Conservation (phyloP, 2,113 vertebrate genomes). For the Heliornis fulica region DNA sequence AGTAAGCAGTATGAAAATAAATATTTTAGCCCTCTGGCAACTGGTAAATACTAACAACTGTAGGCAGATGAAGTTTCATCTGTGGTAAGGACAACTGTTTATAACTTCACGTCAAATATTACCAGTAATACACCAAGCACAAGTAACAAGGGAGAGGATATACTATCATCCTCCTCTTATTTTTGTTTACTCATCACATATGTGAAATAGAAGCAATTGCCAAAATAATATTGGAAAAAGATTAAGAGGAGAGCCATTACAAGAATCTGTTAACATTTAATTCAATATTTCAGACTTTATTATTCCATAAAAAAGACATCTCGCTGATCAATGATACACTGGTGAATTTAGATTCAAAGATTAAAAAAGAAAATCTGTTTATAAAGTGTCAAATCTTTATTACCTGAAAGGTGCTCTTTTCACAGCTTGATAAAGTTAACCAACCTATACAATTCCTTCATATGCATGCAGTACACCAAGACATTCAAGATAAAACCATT, state of each 20-base stretch:
- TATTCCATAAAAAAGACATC: background rate
- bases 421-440: background rate
- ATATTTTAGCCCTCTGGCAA: background rate
- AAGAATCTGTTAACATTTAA: background rate
- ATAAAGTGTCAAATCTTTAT: background rate
- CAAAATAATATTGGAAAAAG: background rate
- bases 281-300: background rate
- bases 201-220: background rate
- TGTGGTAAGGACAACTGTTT: background rate
- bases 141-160: background rate
- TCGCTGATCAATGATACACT: background rate
- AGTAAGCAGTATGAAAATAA: background rate
- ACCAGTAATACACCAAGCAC: background rate
- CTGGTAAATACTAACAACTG: background rate
- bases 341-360: background rate
- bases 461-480: fast-evolving
- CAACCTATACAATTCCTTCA: background rate
- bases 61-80: background rate
- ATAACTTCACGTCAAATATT: background rate
- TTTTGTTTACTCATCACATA: background rate
- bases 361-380: background rate
- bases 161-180: background rate
- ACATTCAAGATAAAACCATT: background rate
- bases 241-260: background rate
- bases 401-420: background rate